Evolutionary conservation across 2,113 vertebrate species (phyloP).

Genomic region (Eurystomus gularis): DNA sequence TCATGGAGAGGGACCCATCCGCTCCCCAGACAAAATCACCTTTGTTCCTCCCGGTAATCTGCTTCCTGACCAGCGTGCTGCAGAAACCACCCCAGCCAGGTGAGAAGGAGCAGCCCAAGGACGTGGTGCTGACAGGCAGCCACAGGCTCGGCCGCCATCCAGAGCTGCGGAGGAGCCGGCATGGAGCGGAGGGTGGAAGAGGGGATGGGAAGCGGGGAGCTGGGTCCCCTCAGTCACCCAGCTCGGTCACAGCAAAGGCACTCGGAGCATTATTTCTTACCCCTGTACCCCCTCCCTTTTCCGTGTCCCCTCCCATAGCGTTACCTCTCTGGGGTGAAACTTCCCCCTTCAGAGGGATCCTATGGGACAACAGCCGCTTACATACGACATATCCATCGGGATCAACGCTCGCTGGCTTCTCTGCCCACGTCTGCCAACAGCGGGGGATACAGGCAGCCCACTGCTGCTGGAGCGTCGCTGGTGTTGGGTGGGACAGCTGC

Average conservation of each 20-base stretch:
- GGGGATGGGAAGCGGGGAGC: neutral
- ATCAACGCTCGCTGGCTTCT: neutral
- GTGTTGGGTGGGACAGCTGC: neutral
- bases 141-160: neutral
- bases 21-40: slow-evolving; percentile 16
- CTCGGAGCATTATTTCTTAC: too few species aligned
- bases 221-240: neutral
- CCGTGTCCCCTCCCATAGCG: neutral
- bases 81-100: neutral
- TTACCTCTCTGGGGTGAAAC: neutral
- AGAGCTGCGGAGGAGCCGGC: neutral
- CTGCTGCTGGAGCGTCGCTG: neutral
- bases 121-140: neutral
- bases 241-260: neutral
- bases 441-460: neutral
- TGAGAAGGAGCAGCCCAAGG: slow-evolving; percentile 48
- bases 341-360: neutral
- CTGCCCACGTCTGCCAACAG: rapidly evolving
- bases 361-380: rapidly evolving
- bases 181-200: rapidly evolving
- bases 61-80: slow-evolving; percentile 1
- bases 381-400: rapidly evolving
- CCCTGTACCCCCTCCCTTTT: neutral
- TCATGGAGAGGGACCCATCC: neutral
- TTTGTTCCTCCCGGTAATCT: slow-evolving; percentile 39